Evolutionary conservation across 2,797 vertebrate genomes (phyloP).

Genomic region (Dermochelys coriacea): DNA sequence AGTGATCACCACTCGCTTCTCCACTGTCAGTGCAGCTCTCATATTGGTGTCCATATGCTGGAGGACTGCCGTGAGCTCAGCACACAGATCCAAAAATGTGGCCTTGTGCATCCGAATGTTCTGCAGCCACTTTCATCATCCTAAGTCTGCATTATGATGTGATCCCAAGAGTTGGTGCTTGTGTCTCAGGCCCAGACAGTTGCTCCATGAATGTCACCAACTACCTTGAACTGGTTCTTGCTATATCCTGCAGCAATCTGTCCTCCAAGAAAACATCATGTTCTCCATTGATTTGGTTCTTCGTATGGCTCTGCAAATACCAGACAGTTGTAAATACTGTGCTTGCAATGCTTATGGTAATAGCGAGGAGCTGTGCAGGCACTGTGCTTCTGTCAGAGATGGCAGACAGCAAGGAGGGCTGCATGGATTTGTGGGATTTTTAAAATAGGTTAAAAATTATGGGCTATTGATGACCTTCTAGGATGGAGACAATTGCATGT

Average conservation of each 20-base stretch:
- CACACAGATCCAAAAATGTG: neutral
- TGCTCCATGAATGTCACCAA: neutral
- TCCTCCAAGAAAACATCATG: neutral
- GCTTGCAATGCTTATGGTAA: neutral
- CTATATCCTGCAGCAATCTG: neutral
- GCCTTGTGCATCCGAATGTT: neutral
- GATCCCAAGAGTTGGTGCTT: neutral
- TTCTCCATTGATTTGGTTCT: neutral
- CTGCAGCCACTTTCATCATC: neutral
- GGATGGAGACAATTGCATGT: neutral
- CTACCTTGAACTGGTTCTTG: neutral
- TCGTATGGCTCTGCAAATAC: neutral
- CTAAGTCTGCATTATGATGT: neutral
- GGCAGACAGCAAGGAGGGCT: neutral
- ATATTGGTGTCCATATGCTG: neutral
- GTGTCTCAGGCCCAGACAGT: neutral
- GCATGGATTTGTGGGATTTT: neutral
- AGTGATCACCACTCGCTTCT: neutral
- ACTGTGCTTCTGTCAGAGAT: neutral
- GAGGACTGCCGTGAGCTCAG: neutral
- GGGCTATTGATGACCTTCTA: neutral
- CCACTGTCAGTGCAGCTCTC: neutral
- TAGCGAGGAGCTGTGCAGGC: neutral
- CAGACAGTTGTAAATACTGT: neutral
- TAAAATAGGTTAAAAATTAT: neutral